Percentiles rank a stretch among this genome's conserved stretches.
These are phyloP conservation scores for Phortica magna DNA, from an alignment of 2,888 invertebrate species.

Conservation along the genomic window DNA sequence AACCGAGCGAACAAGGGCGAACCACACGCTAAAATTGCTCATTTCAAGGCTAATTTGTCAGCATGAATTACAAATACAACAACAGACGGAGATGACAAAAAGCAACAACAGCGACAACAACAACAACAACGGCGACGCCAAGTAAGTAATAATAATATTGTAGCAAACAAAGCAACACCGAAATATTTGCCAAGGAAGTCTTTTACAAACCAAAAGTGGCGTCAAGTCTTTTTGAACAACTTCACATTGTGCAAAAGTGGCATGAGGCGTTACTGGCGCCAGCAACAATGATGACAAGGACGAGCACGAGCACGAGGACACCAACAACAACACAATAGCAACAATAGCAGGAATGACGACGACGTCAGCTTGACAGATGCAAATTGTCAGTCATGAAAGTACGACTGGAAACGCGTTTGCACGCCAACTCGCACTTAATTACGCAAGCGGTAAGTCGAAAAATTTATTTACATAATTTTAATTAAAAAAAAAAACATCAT, in stretches of 20 bases:
- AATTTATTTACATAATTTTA: conserved; percentile 74
- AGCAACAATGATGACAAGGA: conserved; percentile 24
- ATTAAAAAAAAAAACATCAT: conserved; percentile 62
- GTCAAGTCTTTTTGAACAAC: neutral
- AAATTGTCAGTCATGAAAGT: conserved; percentile 43
- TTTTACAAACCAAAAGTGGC: neutral
- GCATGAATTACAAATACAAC: conserved; percentile 50
- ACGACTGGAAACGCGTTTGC: conserved; percentile 32
- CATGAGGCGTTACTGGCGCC: neutral
- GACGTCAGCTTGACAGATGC: conserved; percentile 53
- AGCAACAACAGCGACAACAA: conserved; percentile 24
- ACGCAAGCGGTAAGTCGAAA: conserved; percentile 56
- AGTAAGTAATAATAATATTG: conserved; percentile 23
- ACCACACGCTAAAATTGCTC: conserved; percentile 65
- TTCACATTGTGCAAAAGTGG: neutral
- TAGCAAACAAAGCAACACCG: neutral
- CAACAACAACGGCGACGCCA: conserved; percentile 17
- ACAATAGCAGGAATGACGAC: neutral
- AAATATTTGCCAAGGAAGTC: neutral
- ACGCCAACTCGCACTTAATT: conserved; percentile 60
- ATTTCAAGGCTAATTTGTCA: conserved; percentile 75
- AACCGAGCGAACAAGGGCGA: conserved; percentile 8
- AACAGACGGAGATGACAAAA: conserved; percentile 1
- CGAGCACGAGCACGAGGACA: too few relatives aligned
- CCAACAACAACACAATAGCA: conserved; percentile 30